Evolutionary conservation across 2,797 vertebrate species (phyloP).

Genomic region (Okamejei kenojei): DNA sequence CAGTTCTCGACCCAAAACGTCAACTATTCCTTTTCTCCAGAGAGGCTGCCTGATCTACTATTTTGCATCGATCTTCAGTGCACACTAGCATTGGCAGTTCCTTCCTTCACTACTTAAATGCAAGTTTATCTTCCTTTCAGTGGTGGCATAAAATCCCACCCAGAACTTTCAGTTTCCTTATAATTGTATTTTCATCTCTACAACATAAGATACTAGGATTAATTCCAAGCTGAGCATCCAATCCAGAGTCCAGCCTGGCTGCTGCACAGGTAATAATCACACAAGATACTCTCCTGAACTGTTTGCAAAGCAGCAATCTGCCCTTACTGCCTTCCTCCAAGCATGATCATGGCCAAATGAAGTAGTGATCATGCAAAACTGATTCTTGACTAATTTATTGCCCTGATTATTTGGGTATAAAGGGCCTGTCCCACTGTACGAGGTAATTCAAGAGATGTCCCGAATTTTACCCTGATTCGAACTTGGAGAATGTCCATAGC

Average conservation of each 20-base stretch:
- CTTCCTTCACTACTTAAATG: too few relatives aligned
- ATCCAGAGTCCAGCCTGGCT: background rate
- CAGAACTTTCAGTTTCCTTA: background rate
- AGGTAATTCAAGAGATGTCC: too few relatives aligned
- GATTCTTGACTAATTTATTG: background rate
- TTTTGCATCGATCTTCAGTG: too few relatives aligned
- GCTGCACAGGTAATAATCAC: background rate
- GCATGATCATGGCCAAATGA: background rate
- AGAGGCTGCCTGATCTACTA: too few relatives aligned
- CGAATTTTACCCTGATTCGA: too few relatives aligned
- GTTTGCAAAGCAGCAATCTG: background rate
- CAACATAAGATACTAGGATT: background rate
- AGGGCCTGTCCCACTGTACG: too few relatives aligned
- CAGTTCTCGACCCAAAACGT: too few relatives aligned
- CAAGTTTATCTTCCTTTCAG: too few relatives aligned
- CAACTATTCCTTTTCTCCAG: too few relatives aligned
- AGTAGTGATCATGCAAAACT: background rate
- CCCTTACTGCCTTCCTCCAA: background rate
- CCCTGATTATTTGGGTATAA: background rate
- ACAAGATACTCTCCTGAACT: background rate
- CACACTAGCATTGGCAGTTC: too few relatives aligned
- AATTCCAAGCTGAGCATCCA: background rate
- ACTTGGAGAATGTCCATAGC: too few relatives aligned
- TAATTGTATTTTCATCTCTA: background rate
- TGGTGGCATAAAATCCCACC: background rate